Conservation (phyloP, 1,140 invertebrate genomes). For the Augochlora pura region DNA sequence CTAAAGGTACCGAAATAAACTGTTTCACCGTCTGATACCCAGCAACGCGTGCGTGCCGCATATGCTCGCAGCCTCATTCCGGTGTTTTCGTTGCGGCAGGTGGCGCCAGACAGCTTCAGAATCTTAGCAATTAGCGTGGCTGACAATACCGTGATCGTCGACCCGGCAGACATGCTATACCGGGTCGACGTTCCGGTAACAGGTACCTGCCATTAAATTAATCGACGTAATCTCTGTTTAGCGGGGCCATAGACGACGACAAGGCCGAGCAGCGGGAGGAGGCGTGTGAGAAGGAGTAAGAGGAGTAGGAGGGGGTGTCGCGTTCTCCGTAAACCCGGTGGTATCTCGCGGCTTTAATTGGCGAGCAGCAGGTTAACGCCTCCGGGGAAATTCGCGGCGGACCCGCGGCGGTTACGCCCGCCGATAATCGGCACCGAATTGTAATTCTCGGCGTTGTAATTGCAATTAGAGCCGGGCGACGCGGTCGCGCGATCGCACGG, state of each 20-base stretch:
- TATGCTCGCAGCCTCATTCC: background rate
- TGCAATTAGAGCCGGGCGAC: background rate
- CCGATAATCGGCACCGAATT: constrained; percentile 33
- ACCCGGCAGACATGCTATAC: constrained; percentile 10
- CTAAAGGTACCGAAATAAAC: too few relatives aligned
- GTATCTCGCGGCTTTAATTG: constrained; percentile 23
- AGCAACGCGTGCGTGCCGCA: background rate
- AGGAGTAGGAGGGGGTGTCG: background rate
- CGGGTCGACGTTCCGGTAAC: background rate
- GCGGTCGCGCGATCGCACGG: background rate
- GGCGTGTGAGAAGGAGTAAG: too few relatives aligned
- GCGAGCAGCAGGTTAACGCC: constrained; percentile 7
- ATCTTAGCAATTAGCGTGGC: constrained; percentile 26
- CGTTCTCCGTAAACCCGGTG: constrained; percentile 7
- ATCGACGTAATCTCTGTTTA: constrained; percentile 45
- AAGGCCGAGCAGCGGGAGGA: too few relatives aligned
- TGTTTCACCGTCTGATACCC: too few relatives aligned
- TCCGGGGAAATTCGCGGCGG: constrained; percentile 25
- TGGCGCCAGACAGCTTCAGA: constrained; percentile 15
- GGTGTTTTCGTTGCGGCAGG: background rate
- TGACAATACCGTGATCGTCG: constrained; percentile 25
- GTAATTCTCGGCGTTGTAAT: constrained; percentile 29
- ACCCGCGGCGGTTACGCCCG: constrained; percentile 6
- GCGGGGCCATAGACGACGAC: background rate
- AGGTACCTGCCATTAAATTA: constrained; percentile 34